Base-by-base conservation (phyloP, 2,888 invertebrate genomes). In the Lucinisca nassula region DNA sequence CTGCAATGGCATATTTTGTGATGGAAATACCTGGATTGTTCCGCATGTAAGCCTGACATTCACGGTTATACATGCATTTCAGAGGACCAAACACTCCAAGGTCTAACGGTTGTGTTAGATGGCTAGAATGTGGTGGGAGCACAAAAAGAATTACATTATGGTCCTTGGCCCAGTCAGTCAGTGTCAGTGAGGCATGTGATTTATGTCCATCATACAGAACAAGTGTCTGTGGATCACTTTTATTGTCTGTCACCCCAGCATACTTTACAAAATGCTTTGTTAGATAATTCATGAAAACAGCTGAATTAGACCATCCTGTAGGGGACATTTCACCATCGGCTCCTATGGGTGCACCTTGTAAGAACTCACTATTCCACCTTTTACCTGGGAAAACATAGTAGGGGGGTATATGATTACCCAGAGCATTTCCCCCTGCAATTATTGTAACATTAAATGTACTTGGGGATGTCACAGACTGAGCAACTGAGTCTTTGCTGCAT, bases 141-240 rank as follows among this genome's bases (percentile, higher is more conserved):
- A 91, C 88, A 91, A 91, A 91, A 27, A 88, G 72, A 0, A 88
- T 77, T 21, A 89, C 83, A 84, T 77, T 84, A 27, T 80, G 74
- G 37, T 83, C 30, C 30, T 78, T 82, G 0, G 82, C 89, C 89
- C 85, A 89, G 32, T 85, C 45, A 37, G 85, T 80, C 17, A 85
- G 37, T n/a, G 88, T 87, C 21, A 85, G 30, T 24, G 51, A 67
- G 3, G 82, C 38, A 70, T 89, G 87, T 0, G 82, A 91, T 40
- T 80, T 84, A 70, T 91, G 87, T 24, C 90, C 90, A 76, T 90
- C 84, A 79, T 78, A 90, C 2, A 90, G 49, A 1, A 87, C 35
- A 24, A 85, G 45, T 14, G 32, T 70, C 61, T 76, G 51, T 27
- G 74, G 72, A 17, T 32, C 67, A 35, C 61, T 58, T n/a, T 37